Evolutionary conservation across 2,888 invertebrate genomes (phyloP), one percentile per base, ranked within the genome.

Genomic region (Hypselothyrea guttata): DNA sequence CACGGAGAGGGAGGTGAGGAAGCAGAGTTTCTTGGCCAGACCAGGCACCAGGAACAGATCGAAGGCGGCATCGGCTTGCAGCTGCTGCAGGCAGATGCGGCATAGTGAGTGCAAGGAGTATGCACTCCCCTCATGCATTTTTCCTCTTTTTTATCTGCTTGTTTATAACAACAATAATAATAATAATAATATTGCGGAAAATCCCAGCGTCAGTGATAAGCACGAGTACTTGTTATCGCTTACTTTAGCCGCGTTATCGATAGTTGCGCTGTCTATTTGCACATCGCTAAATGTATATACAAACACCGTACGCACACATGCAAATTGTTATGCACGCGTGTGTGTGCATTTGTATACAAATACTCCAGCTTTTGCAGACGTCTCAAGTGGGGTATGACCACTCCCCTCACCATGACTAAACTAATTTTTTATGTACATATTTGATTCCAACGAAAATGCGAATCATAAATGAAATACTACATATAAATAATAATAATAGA

Each of bases 61-160:
- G 44, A 73, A 70, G 28, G 53, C 56, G 2, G 57, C 71, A 15
- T 73, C 81, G 53, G 68, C 82, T 37, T 72, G 74, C 45, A 88
- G 48, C 31, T 73, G 73, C 41, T 84, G 79, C 31, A 88, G 57
- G 45, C 88, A 88, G 27, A 89, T 89, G 28, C 89, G 89, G 54
- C 88, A 88, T 61, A 87, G 75, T 45, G 88, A 75, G 44, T 87
- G 66, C 38, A 87, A 71, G 71, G 75, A 69, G 63, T 60, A 71
- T 22, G 42, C 57, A 56, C 66, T 67, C 33, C 58, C 40, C 34
- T 51, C 66, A 30, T 66, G 62, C 71, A 88, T 83, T 65, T 75
- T 41, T 5, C 31, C 2, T n/a, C 4, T 4, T 3, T 7, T 22
- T 37, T 15, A 13, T 65, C 12, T n/a, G 15, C 28, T 35, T 16